Evolutionary conservation across 2,113 vertebrate genomes (phyloP).

Genomic region (Labrus mixtus): DNA sequence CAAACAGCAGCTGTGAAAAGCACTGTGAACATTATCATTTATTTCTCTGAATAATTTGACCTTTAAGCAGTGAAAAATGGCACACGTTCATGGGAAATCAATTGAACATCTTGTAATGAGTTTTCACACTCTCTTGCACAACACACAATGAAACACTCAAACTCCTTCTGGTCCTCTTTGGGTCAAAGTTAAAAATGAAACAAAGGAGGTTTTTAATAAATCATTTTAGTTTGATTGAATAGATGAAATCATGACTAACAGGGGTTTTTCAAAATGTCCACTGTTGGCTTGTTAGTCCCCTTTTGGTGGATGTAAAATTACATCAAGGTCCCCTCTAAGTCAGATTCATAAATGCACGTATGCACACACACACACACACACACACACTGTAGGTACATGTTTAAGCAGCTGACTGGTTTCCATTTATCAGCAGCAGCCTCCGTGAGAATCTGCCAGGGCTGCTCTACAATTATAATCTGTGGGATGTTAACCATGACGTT

Average conservation of each 20-base stretch:
- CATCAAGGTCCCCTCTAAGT: background rate
- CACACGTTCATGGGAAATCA: constrained; percentile 28
- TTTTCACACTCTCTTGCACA: background rate
- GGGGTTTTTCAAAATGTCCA: background rate
- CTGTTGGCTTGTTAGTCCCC: background rate
- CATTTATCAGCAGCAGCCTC: constrained; percentile 14
- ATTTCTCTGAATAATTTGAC: constrained; percentile 21
- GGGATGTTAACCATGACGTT: constrained; percentile 38
- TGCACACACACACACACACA: constrained; percentile 11
- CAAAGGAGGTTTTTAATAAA: background rate
- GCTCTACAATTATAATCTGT: constrained; percentile 56
- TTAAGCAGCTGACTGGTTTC: constrained; percentile 18
- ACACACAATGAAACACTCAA: background rate
- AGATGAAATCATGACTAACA: too few species aligned
- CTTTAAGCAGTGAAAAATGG: constrained; percentile 14
- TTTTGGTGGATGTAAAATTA: background rate
- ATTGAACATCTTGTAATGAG: constrained; percentile 9
- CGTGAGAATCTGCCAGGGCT: constrained; percentile 16
- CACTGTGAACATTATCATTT: background rate
- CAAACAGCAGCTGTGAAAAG: background rate
- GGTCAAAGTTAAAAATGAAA: background rate
- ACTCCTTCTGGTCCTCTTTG: background rate
- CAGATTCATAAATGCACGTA: background rate
- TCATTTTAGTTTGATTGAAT: background rate
- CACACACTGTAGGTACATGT: background rate